Evolutionary conservation across 2,888 invertebrate genomes (phyloP), one percentile per base, ranked within the genome.

Genomic region (Drosophila gaucha): DNA sequence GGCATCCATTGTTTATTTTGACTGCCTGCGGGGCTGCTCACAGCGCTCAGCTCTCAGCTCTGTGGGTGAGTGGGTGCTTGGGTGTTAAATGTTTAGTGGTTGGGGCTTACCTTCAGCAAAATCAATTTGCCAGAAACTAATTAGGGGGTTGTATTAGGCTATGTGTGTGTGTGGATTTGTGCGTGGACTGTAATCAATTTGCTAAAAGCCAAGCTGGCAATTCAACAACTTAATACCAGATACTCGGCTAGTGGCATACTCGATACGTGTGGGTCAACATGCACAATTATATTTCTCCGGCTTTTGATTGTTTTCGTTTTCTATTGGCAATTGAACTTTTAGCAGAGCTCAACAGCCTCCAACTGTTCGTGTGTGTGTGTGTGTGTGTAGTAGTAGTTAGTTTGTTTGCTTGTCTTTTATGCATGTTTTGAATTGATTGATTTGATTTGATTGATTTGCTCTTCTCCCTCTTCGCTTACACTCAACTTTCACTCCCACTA

Each of bases 361-460:
- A 47, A 62, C 47, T 41, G 28, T 35, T 33, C 26, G 8, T 43
- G 12, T 38, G 4, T 28, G 6, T 43, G 35, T 60, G 22, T 54
- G 31, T 59, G 36, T 70, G 58, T 46, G n/a, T 6, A 8, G 6
- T 6, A 8, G 28, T 28, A 28, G 28, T 30, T 12, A 18, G 44
- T 57, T 49, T 59, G 35, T 60, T 67, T 50, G 59, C 65, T 80
- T 78, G 68, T 47, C 65, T 76, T 78, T 46, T 46, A 31, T 62
- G 54, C 67, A 64, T 46, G 78, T 55, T 65, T 65, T 72, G 66
- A 68, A 67, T 75, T 76, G 72, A 67, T 71, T 68, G 67, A 72
- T 68, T 74, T 78, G 73, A 67, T 79, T 83, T 80, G 82, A 82
- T 82, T 82, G 79, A 78, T 78, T 80, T 65, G 74, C 50, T 54